Evolutionary conservation across 2,113 vertebrate species (phyloP), one percentile per base, ranked within the genome.

Genomic region (Ammodytes dubius): DNA sequence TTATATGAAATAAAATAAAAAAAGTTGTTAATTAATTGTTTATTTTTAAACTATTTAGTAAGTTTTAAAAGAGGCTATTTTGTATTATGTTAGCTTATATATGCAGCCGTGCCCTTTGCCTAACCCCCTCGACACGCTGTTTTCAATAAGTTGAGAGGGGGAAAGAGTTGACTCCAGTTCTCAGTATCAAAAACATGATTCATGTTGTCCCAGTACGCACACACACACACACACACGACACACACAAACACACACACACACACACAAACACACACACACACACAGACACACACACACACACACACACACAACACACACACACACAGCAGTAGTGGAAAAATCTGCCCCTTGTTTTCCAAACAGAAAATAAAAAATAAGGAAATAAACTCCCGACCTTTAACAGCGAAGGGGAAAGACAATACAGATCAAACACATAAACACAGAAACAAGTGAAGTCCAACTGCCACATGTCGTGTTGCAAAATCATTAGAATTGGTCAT

Each of bases 271-370:
- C 27, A 27, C 27, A 27, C 27, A 27, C 27, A 27, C 27, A 27
- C 27, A 27, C 27, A 27, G 1, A 27, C 27, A 27, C 27, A 27
- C 27, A 27, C 27, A 27, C 27, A 27, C 27, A 27, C 27, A 27
- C 27, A 27, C 27, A 27, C 27, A 27, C 27, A 27, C 27, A 27
- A 27, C 27, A 27, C 27, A 27, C 27, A 27, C 27, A 27, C 82
- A 69, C 84, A 15, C 79, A 90, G 86, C 83, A 87, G 86, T 66
- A 56, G 80, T 71, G 91, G 93, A 93, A 95, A 88, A 91, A 86
- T 57, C 83, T 84, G 85, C 85, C 89, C 27, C 79, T 87, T 39
- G 66, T 92, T 95, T 93, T 92, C 90, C 88, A 87, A 79, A 81
- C 80, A 79, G 84, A 81, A 88, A 87, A 57, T 27, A 27, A 27